These are phyloP conservation scores for Lepidurus couesii DNA, from an alignment of 1,140 invertebrate genomes.

Conservation along the genomic window DNA sequence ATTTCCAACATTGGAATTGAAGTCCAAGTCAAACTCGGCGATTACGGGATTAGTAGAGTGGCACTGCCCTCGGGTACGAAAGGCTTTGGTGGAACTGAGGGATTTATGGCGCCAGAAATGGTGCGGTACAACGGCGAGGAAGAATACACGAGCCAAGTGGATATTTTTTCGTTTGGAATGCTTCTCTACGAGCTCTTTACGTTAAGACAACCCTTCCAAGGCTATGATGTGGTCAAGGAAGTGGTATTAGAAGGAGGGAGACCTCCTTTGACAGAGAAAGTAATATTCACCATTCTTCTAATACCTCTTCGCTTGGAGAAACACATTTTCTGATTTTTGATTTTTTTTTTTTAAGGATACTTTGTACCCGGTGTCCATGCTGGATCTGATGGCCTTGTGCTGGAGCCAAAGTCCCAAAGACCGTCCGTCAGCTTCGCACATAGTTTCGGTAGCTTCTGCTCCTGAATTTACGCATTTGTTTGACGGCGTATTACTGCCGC, in stretches of 20 bases:
- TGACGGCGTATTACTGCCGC: slow-evolving; percentile 57
- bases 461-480: slow-evolving; percentile 86
- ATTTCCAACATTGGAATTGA: slow-evolving; percentile 48
- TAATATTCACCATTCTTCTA: slow-evolving; percentile 42
- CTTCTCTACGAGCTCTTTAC: slow-evolving; percentile 94
- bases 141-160: slow-evolving; percentile 91
- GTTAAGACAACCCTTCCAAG: slow-evolving; percentile 87
- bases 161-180: slow-evolving; percentile 99
- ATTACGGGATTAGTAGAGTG: slow-evolving; percentile 69
- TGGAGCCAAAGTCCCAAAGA: slow-evolving; percentile 84
- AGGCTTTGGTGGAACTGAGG: slow-evolving; percentile 94
- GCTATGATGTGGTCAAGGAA: slow-evolving; percentile 92
- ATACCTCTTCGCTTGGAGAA: slow-evolving; percentile 31
- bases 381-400: slow-evolving; percentile 92
- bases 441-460: slow-evolving; percentile 82
- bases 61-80: slow-evolving; percentile 48
- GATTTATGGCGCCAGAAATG: slow-evolving; percentile 99
- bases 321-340: slow-evolving; percentile 18
- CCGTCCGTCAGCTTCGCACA: slow-evolving; percentile 85
- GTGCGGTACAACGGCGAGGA: slow-evolving; percentile 97
- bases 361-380: slow-evolving; percentile 78
- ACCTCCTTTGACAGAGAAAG: slow-evolving; percentile 75
- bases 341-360: slow-evolving; percentile 52
- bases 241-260: slow-evolving; percentile 89
- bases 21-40: slow-evolving; percentile 87